phyloP scores from a whole-genome alignment of 2,888 invertebrate genomes.

The Phlogophora meticulosa region DNA sequence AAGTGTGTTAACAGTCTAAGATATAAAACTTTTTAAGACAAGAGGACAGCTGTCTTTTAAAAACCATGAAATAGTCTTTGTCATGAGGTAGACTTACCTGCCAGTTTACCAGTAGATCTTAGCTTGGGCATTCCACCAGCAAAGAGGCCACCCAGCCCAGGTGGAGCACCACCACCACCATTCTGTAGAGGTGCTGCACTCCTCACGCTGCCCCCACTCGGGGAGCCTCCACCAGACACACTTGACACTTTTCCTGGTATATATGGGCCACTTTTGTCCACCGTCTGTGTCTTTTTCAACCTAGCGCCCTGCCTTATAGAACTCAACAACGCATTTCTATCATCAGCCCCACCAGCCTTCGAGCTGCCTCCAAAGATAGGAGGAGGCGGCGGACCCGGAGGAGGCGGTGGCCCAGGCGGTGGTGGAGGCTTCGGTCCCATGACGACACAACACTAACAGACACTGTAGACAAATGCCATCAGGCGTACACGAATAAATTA shows the following conservation, averaged over 20 bases:
- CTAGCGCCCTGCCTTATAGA: constrained; percentile 96
- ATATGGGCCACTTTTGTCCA: constrained; percentile 96
- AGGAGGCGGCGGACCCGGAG: constrained; percentile 91
- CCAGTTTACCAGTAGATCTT: constrained; percentile 92
- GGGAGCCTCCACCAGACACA: constrained; percentile 73
- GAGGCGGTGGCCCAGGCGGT: constrained; percentile 93
- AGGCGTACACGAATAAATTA: constrained; percentile 60
- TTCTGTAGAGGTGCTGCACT: constrained; percentile 82
- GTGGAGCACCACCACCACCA: constrained; percentile 77
- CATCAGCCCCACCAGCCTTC: constrained; percentile 88
- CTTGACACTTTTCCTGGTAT: constrained; percentile 92
- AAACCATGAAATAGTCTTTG: constrained; percentile 13
- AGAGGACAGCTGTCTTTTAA: constrained; percentile 14
- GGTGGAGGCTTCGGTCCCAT: constrained; percentile 91
- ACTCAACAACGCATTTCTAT: constrained; percentile 93
- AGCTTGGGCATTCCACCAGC: constrained; percentile 96
- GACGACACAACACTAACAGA: constrained; percentile 67
- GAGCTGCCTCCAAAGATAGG: constrained; percentile 85
- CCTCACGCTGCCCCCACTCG: constrained; percentile 80
- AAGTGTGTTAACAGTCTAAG: constrained; percentile 4
- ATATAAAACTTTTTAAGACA: constrained; percentile 34
- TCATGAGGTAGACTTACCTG: constrained; percentile 73
- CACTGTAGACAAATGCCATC: constrained; percentile 75
- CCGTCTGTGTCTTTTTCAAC: constrained; percentile 96
- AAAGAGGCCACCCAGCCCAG: constrained; percentile 93